Evolutionary conservation across 2,113 vertebrate species (phyloP).

Genomic region (Dasyornis broadbenti): DNA sequence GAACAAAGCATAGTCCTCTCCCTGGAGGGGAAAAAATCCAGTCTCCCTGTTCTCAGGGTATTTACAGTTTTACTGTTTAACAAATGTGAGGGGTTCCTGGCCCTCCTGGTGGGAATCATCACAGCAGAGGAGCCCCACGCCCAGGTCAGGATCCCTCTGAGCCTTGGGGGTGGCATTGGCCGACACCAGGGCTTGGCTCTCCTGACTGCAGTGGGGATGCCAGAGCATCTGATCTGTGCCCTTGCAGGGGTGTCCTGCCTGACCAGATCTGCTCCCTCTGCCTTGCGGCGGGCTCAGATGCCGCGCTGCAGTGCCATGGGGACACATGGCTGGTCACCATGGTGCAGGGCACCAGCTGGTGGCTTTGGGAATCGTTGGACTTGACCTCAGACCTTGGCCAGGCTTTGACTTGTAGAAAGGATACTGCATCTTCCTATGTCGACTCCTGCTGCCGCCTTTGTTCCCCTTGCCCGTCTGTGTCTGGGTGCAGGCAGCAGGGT

Average conservation of each 20-base stretch:
- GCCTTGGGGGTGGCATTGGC: fast-evolving
- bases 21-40: background rate
- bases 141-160: background rate
- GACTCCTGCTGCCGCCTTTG: background rate
- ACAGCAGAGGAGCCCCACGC: background rate
- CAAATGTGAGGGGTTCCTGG: background rate
- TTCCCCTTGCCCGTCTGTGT: background rate
- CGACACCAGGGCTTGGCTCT: fast-evolving
- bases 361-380: background rate
- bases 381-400: slow-evolving; percentile 44
- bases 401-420: slow-evolving; percentile 34
- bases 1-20: slow-evolving; percentile 23
- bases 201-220: background rate
- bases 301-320: fast-evolving
- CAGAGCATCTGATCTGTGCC: fast-evolving
- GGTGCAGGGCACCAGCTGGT: background rate
- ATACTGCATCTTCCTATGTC: slow-evolving; percentile 39
- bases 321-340: fast-evolving
- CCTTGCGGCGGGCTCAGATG: background rate
- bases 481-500: background rate
- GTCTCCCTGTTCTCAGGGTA: slow-evolving; percentile 56
- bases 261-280: background rate
- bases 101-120: background rate
- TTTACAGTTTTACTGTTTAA: slow-evolving; percentile 42
- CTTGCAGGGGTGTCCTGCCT: background rate